Evolutionary conservation across 2,113 vertebrate genomes (phyloP).

Genomic region (Pimephales promelas): DNA sequence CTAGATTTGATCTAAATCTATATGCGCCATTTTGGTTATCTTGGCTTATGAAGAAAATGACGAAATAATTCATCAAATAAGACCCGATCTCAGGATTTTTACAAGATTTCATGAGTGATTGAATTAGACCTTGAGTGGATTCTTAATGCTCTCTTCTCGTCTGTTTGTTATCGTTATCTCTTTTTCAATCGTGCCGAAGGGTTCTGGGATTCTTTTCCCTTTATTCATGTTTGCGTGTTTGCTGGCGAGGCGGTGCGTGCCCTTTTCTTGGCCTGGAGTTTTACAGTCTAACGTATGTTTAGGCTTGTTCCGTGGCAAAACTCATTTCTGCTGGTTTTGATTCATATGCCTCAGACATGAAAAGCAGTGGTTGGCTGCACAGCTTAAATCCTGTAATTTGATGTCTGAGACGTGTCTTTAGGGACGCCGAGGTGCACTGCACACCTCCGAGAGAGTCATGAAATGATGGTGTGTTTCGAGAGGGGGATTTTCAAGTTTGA

Average conservation of each 20-base stretch:
- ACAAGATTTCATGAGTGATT: slow-evolving; percentile 23
- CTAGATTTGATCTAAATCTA: not conserved
- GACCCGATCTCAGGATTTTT: not conserved
- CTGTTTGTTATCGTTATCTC: slow-evolving; percentile 36
- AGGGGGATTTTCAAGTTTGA: slow-evolving; percentile 5
- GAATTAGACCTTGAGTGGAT: slow-evolving; percentile 45
- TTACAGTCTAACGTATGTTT: slow-evolving; percentile 52
- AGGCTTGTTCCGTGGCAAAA: slow-evolving; percentile 55
- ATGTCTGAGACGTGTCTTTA: slow-evolving; percentile 49
- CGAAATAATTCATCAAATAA: not conserved
- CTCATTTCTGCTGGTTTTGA: slow-evolving; percentile 46
- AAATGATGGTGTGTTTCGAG: not conserved
- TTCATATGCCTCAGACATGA: slow-evolving; percentile 48
- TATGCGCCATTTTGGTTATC: not conserved
- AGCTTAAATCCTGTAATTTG: slow-evolving; percentile 47
- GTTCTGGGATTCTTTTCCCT: not conserved
- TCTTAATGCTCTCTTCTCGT: slow-evolving; percentile 32
- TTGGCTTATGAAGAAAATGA: not conserved
- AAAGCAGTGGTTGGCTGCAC: slow-evolving; percentile 34
- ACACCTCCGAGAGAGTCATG: slow-evolving; percentile 1
- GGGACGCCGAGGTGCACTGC: slow-evolving; percentile 33
- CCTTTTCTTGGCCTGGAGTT: slow-evolving; percentile 42
- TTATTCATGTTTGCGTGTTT: not conserved
- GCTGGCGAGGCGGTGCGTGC: slow-evolving; percentile 3
- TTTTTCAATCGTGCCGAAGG: slow-evolving; percentile 30